These are phyloP conservation scores for Liodrosophila aerea DNA, from an alignment of 2,888 invertebrate species.

Conservation along the genomic window DNA sequence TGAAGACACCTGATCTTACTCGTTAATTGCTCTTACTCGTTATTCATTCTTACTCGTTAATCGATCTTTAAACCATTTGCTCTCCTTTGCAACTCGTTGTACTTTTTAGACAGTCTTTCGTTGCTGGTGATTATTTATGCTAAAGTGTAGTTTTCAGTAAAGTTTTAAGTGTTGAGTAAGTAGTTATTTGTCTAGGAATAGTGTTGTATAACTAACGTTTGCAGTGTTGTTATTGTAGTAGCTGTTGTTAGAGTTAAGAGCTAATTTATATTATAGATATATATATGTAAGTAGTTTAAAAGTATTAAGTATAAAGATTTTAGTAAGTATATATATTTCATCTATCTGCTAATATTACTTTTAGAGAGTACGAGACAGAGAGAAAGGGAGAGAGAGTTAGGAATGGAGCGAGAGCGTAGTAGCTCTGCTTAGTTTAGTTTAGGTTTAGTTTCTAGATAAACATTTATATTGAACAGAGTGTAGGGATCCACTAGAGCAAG, in stretches of 20 bases:
- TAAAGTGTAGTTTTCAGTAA: not conserved
- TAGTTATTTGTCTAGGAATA: conserved; percentile 9
- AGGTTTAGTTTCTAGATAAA: conserved; percentile 16
- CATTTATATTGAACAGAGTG: conserved; percentile 25
- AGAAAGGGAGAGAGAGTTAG: conserved; percentile 24
- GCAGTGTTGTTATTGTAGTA: conserved; percentile 14
- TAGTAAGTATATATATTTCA: conserved; percentile 26
- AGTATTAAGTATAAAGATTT: conserved; percentile 48
- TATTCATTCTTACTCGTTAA: too few species aligned
- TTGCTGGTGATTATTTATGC: not conserved
- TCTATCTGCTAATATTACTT: conserved; percentile 51
- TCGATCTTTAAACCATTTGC: too few species aligned
- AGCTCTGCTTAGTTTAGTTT: conserved; percentile 15
- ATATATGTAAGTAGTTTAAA: conserved; percentile 24
- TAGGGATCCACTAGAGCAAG: conserved; percentile 1
- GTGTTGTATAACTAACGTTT: conserved; percentile 5
- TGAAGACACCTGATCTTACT: too few species aligned
- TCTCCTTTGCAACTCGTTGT: too few species aligned
- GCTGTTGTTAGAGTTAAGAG: conserved; percentile 27
- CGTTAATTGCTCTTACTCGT: too few species aligned
- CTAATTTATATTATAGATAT: conserved; percentile 31
- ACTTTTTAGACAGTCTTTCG: too few species aligned
- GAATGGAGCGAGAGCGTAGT: conserved; percentile 11
- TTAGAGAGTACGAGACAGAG: conserved; percentile 40
- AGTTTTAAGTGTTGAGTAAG: conserved; percentile 37